Base-by-base conservation (phyloP, 2,797 vertebrate species). In the Phyllotis vaccarum region DNA sequence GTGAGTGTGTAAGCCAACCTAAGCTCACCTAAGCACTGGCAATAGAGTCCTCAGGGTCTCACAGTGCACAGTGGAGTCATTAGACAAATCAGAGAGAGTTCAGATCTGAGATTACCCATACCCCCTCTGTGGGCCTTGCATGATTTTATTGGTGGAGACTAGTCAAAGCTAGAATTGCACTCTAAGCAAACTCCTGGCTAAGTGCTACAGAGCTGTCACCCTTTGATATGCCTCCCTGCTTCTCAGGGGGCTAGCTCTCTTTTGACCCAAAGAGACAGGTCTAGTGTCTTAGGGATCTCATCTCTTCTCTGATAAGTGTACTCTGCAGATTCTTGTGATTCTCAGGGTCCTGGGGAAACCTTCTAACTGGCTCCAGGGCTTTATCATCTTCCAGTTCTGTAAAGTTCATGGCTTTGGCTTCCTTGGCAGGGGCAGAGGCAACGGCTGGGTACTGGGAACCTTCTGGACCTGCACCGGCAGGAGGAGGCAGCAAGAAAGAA, bases 401-500 rank as follows among this genome's bases (percentile, higher is more conserved):
- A 64, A 11, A 34, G 29, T 10, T 3, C 22, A 0, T 46, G 64
- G 85, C 86, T 37, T 93, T n/a, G 64, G 54, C 43, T 37, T 94
- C 2, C 83, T 29, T 86, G 85, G 14, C 88, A 92, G 86, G 96
- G 98, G 96, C 98, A 97, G 95, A 80, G 79, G 94, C 97, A 95
- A 93, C 97, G 78, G 89, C 98, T 93, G 97, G 98, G 98, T 64
- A 98, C 98, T 54, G 98, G 98, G 37, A 97, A 97, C 37, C 76
- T 97, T 19, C 96, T 98, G 81, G 99, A 99, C 94, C 96, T 97
- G 92, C 98, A 98, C n/a, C 98, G 97, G 94, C 98, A 97, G 96
- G 99, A 98, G 93, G 99, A 98, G 0, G 98, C 99, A 4, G 99
- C 99, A 1, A 98, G 99, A 74, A 99, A 96, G 89, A 98, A 97